Evolutionary conservation across 2,113 vertebrate species (phyloP), one percentile per base, ranked within the genome.

Genomic region (Gymnarchus niloticus): DNA sequence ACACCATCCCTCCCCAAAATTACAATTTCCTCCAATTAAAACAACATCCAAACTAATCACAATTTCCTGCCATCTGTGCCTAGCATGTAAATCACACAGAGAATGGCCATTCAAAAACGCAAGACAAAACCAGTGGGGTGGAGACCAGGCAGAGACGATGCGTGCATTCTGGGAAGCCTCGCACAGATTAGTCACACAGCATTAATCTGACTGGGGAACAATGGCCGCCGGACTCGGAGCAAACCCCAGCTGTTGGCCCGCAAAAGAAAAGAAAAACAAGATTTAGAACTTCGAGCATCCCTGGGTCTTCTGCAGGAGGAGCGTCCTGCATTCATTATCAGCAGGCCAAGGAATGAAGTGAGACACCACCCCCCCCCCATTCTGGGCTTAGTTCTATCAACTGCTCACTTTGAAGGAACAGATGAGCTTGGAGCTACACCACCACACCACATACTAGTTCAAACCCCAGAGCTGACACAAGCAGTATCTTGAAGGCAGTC

Each of bases 101-200:
- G 89, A 85, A 93, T 88, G 85, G 87, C 90, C 91, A 93, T 91
- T 94, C 90, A 94, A 90, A 89, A 91, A 91, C 88, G 41, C 76
- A 83, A 91, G 92, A 94, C 93, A 93, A 91, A 94, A 92, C 92
- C 92, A 91, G 86, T 61, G 56, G 87, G 87, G 84, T 86, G 85
- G 91, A 65, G 5, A n/a, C 85, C 25, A 48, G 78, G 25, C 21
- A 2, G 89, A 23, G 52, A 80, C 89, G 88, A n/a, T 88, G 92
- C 90, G 89, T 93, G 94, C 96, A 96, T 96, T 97, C 96, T 97
- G 97, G 96, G 96, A 97, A 97, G 96, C 96, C 95, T 95, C 95
- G 94, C 95, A 94, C 92, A 96, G 96, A 98, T 98, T 98, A 98
- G 97, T 98, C 97, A 98, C 96, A 96, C 95, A 94, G 96, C 96